Conservation (phyloP, 2,797 vertebrate species). For the Bradypodion pumilum region DNA sequence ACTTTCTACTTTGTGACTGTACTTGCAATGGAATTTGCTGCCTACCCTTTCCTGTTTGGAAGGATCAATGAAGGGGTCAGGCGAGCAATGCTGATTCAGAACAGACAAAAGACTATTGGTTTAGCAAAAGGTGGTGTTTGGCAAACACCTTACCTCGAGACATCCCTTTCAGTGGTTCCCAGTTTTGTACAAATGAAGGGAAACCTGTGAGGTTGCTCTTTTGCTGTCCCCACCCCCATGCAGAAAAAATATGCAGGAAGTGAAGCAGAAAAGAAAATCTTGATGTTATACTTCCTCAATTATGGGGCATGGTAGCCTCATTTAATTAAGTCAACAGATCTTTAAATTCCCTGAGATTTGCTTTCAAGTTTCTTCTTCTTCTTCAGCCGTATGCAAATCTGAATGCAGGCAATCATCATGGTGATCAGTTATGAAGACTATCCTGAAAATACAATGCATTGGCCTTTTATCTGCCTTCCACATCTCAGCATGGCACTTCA, state of each 20-base stretch:
- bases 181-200: conserved; percentile 32
- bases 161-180: conserved; percentile 25
- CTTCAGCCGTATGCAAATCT: no score
- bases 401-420: no score
- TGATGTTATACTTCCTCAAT: conserved; percentile 51
- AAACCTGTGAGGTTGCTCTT: conserved; percentile 38
- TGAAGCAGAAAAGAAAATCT: conserved; percentile 57
- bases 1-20: conserved; percentile 21
- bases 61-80: conserved; percentile 22
- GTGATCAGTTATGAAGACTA: no score
- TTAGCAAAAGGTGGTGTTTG: conserved; percentile 46
- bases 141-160: conserved; percentile 38
- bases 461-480: no score
- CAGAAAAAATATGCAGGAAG: conserved; percentile 44
- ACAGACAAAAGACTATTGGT: conserved; percentile 46
- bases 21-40: neutral
- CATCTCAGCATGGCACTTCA: no score
- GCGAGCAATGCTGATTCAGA: conserved; percentile 30
- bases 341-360: conserved; percentile 43
- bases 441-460: no score
- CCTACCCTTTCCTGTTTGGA: conserved; percentile 39
- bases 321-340: conserved; percentile 54
- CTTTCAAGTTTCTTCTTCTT: no score
- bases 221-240: neutral
- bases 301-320: conserved; percentile 27